A percentile compares a stretch with the other conserved stretches of the same genome.
Evolutionary conservation across 1,140 invertebrate genomes (phyloP).

Genomic region (Pararge aegeria): DNA sequence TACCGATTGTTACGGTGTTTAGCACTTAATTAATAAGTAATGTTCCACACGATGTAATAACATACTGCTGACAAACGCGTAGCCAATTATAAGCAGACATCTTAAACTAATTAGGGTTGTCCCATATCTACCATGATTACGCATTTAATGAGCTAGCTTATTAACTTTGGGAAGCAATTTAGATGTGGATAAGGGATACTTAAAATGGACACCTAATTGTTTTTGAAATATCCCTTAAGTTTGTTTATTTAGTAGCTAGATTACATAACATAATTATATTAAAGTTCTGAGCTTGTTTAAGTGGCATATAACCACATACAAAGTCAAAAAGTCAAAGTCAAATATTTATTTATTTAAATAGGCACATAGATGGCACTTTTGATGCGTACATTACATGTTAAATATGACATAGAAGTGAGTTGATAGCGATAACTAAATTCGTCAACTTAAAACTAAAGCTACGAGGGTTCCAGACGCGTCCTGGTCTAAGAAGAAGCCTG

Average conservation of each 20-base stretch:
- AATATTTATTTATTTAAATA: too few species aligned
- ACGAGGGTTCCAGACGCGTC: too few species aligned
- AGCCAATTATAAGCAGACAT: constrained; percentile 23
- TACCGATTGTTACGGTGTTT: constrained; percentile 15
- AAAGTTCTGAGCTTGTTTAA: too few species aligned
- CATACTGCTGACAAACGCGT: constrained; percentile 8
- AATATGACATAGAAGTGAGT: too few species aligned
- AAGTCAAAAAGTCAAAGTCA: too few species aligned
- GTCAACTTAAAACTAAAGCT: too few species aligned
- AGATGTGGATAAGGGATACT: constrained; percentile 7
- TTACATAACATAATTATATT: neutral
- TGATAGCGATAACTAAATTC: too few species aligned
- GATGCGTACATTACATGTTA: too few species aligned
- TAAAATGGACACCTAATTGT: constrained; percentile 1
- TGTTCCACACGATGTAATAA: constrained; percentile 25
- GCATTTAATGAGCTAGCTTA: constrained; percentile 14
- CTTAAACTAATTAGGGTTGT: constrained; percentile 30
- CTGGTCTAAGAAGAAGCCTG: too few species aligned
- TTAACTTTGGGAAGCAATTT: constrained; percentile 21
- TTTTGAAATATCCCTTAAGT: neutral
- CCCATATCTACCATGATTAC: constrained; percentile 18
- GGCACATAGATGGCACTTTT: too few species aligned
- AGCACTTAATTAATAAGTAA: constrained; percentile 27
- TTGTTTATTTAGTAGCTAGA: neutral
- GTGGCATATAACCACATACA: too few species aligned